Conservation (phyloP, 2,888 invertebrate species). For the Rhamnusium bicolor region DNA sequence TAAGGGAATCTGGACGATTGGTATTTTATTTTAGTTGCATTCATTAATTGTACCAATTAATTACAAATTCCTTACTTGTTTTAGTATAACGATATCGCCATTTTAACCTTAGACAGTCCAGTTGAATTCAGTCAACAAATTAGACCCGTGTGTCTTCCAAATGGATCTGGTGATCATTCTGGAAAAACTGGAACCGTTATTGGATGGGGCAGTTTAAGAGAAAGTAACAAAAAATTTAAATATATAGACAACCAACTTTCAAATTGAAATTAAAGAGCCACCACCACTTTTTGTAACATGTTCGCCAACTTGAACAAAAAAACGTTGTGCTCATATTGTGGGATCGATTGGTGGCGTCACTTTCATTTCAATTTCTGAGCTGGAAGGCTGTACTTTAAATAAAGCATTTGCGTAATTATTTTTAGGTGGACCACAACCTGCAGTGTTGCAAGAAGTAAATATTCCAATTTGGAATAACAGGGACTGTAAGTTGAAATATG, state of each 20-base stretch:
- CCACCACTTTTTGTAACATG: too few relatives aligned
- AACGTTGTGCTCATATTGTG: too few relatives aligned
- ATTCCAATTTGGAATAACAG: slow-evolving; percentile 88
- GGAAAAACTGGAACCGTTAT: slow-evolving; percentile 86
- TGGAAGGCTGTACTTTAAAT: too few relatives aligned
- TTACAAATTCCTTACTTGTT: slow-evolving; percentile 57
- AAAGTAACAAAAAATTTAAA: slow-evolving; percentile 74
- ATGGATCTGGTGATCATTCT: slow-evolving; percentile 74
- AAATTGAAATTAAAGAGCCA: neutral
- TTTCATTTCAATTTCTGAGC: too few relatives aligned
- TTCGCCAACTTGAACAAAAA: too few relatives aligned
- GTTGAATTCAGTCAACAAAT: slow-evolving; percentile 82
- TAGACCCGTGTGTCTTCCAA: slow-evolving; percentile 85
- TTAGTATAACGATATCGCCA: slow-evolving; percentile 88
- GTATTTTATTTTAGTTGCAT: neutral
- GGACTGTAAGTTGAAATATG: slow-evolving; percentile 86
- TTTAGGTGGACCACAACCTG: slow-evolving; percentile 86
- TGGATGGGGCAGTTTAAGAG: slow-evolving; percentile 90
- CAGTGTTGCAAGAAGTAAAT: slow-evolving; percentile 86
- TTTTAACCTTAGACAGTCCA: slow-evolving; percentile 85
- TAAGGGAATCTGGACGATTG: too few relatives aligned
- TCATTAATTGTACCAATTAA: neutral
- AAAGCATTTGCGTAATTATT: slow-evolving; percentile 23
- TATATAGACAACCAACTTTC: neutral
- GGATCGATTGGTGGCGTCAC: too few relatives aligned